Percentiles rank a stretch among this genome's conserved stretches.
phyloP scores from a whole-genome alignment of 2,113 vertebrate species.

The human (Homo sapiens) region DNA sequence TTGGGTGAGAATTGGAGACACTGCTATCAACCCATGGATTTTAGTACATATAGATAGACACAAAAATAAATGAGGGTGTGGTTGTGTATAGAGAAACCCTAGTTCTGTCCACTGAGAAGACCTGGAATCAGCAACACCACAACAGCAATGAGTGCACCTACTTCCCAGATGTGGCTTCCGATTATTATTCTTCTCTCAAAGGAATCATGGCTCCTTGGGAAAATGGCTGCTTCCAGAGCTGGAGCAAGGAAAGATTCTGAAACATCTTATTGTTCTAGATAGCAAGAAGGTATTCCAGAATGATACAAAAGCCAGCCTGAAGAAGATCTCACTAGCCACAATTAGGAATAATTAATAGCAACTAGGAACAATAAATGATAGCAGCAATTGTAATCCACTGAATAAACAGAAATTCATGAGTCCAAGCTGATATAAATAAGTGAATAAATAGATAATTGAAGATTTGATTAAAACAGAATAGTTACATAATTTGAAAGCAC shows the following conservation, averaged over 20 bases:
- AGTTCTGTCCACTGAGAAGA: background rate
- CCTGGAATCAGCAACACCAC: too few relatives aligned
- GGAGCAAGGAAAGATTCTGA: background rate
- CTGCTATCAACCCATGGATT: background rate
- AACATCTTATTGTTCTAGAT: background rate
- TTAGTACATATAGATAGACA: background rate
- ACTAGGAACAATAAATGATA: background rate
- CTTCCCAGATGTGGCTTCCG: background rate
- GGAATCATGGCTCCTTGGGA: background rate
- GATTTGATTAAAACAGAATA: background rate
- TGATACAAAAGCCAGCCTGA: background rate
- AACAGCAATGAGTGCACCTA: background rate
- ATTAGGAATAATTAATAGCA: background rate
- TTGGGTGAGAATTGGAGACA: background rate
- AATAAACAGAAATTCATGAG: background rate
- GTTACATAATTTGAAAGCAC: background rate
- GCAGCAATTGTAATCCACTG: background rate
- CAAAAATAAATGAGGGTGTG: background rate
- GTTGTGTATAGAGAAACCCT: background rate
- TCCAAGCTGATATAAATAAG: background rate
- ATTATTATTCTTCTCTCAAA: background rate
- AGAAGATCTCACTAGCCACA: background rate
- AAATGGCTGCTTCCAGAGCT: background rate
- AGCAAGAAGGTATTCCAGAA: background rate
- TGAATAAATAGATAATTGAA: background rate